phyloP scores from a whole-genome alignment of 2,888 invertebrate genomes.

The Hemicrepidius hirtus region DNA sequence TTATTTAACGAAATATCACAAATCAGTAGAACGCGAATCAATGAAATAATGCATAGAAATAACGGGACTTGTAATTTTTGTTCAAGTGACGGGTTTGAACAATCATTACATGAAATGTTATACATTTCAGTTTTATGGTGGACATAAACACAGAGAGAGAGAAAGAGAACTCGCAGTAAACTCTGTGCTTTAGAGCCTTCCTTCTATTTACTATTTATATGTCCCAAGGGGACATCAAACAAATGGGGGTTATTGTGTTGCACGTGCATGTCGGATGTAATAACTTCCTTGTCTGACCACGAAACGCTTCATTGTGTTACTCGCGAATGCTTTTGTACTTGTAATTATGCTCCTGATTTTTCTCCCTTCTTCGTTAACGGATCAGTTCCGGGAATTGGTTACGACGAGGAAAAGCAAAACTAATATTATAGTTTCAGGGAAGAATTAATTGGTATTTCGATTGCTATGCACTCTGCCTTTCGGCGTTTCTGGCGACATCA shows the following conservation, averaged over 20 bases:
- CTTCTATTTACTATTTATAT: constrained; percentile 49
- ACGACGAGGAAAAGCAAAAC: too few species aligned
- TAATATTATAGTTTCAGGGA: too few species aligned
- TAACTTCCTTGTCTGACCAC: constrained; percentile 47
- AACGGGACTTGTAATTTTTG: too few species aligned
- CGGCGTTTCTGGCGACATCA: constrained; percentile 5
- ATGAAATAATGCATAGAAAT: too few species aligned
- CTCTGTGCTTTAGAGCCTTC: constrained; percentile 44
- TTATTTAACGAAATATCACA: too few species aligned
- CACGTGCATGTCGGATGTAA: constrained; percentile 48
- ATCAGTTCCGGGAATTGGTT: background rate
- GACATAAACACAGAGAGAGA: constrained; percentile 44
- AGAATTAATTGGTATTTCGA: background rate
- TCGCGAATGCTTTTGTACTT: constrained; percentile 34
- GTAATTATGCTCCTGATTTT: constrained; percentile 30
- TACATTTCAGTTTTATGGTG: constrained; percentile 41
- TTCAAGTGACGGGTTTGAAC: background rate
- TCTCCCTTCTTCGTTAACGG: constrained; percentile 12
- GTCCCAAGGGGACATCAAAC: constrained; percentile 43
- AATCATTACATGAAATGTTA: constrained; percentile 41
- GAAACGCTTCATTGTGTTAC: constrained; percentile 26
- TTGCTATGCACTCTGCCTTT: background rate
- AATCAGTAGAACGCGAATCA: too few species aligned
- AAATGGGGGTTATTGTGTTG: constrained; percentile 49
- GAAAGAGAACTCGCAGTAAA: constrained; percentile 41